Evolutionary conservation across 2,888 invertebrate species (phyloP), one percentile per base, ranked within the genome.

Genomic region (Bursaphelenchus okinawaensis): DNA sequence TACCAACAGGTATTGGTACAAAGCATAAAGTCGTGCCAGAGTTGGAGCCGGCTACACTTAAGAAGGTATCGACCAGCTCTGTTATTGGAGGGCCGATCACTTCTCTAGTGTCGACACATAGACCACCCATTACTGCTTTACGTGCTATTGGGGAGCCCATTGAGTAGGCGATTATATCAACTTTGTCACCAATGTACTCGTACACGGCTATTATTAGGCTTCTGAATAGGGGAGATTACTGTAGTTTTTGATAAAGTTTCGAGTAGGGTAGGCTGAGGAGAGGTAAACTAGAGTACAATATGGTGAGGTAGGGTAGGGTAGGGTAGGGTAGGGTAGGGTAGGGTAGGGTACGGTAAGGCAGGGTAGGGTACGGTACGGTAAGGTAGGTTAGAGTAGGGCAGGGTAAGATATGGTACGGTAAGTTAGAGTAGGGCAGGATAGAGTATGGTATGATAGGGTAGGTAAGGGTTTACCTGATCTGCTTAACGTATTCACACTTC

Each of bases 21-120:
- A 80, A 71, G 57, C 81, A 81, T 6, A 81, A 62, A 0, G 77
- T 70, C 51, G 71, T 75, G 20, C 81, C 81, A 50, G 74, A 74
- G 65, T 81, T 81, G n/a, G 80, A 75, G 6, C 81, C 81, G n/a
- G 81, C 81, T 1, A 81, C 81, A 7, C 77, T 78, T 0, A 81
- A 57, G 63, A 79, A 81, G 0, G 80, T 79, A 62, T 80, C 80
- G 28, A 81, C 71, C 1, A 81, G 70, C 66, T 80, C 78, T 7
- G 81, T 81, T n/a, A 81, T 57, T 20, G 81, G 80, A 51, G 74
- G 27, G 69, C 78, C 78, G 12, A 78, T 59, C 31, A 78, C 75
- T 65, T 77, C 74, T 28, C 75, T 56, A 1, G 75, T 75, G 52
- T 76, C 76, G 0, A 75, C 75, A 63, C 76, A 62, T 16, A 27